Evolutionary conservation across 2,888 invertebrate genomes (phyloP).

Genomic region (Rhimphoctona megacephalus): DNA sequence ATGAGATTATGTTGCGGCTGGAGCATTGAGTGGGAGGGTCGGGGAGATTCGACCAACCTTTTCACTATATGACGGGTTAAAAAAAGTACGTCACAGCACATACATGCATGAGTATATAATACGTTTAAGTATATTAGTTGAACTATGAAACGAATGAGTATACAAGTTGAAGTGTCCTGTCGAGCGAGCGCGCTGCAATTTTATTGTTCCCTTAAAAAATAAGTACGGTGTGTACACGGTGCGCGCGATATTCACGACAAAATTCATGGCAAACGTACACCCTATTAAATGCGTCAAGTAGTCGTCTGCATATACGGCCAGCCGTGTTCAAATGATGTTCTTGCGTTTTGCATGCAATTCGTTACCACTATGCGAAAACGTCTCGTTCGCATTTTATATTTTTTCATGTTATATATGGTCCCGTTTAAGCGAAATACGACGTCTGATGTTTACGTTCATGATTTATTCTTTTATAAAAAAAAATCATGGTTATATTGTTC

Average conservation of each 20-base stretch:
- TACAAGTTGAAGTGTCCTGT: not conserved
- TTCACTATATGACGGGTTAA: too few species aligned
- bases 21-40: too few species aligned
- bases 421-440: too few species aligned
- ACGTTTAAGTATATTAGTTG: not conserved
- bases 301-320: conserved; percentile 62
- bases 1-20: too few species aligned
- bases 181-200: not conserved
- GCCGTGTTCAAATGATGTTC: conserved; percentile 68
- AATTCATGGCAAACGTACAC: conserved; percentile 72
- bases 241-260: conserved; percentile 74
- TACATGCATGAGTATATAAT: too few species aligned
- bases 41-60: too few species aligned
- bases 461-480: too few species aligned
- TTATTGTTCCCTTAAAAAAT: conserved; percentile 16
- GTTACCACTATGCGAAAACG: conserved; percentile 44
- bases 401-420: not conserved
- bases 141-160: not conserved
- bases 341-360: conserved; percentile 61
- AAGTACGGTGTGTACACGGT: not conserved
- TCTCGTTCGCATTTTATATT: conserved; percentile 38
- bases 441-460: too few species aligned
- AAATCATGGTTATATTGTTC: too few species aligned
- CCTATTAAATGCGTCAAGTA: conserved; percentile 76
- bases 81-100: too few species aligned